Evolutionary conservation across 2,797 vertebrate species (phyloP).

Genomic region (Catamblyrhynchus diadema): DNA sequence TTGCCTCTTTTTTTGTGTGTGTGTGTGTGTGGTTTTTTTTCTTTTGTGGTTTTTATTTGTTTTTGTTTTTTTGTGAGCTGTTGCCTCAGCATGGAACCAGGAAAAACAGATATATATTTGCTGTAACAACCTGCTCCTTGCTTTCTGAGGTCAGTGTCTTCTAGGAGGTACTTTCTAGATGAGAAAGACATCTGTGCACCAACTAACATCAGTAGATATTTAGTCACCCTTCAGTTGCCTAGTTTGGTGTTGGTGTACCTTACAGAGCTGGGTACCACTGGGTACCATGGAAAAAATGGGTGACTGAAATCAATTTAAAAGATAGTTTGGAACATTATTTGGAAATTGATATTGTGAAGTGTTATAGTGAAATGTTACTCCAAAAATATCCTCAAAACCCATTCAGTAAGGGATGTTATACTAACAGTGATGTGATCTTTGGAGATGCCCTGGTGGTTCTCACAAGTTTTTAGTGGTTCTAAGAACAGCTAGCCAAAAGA

Average conservation of each 20-base stretch:
- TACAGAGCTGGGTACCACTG: background rate
- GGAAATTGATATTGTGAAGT: background rate
- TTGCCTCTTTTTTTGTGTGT: too few relatives aligned
- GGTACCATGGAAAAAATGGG: background rate
- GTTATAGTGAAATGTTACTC: background rate
- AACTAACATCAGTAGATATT: rapidly evolving
- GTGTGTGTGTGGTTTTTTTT: too few relatives aligned
- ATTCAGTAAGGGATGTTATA: background rate
- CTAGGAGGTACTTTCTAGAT: background rate
- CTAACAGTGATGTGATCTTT: background rate
- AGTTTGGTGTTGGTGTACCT: background rate
- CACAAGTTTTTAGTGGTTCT: background rate
- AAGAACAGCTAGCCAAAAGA: background rate
- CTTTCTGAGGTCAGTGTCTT: background rate
- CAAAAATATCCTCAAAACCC: background rate
- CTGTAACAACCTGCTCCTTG: background rate
- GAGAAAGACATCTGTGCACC: background rate
- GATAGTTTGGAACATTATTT: background rate
- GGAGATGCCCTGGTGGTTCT: background rate
- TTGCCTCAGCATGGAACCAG: background rate
- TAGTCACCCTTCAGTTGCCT: background rate
- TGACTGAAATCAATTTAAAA: background rate
- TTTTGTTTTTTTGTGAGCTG: background rate
- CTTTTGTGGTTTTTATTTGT: background rate
- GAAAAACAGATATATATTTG: background rate